These are phyloP conservation scores for western clawed frog (Xenopus tropicalis) DNA, from an alignment of 2,113 vertebrate species.

Conservation along the genomic window UCB_Xtro_10.0 CM004448.2:77997501-77998000, in stretches of 20 bases:
- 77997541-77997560: slow-evolving; percentile 53
- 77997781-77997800: slow-evolving; percentile 25
- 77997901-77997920: slow-evolving; percentile 47
- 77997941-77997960: too few species aligned
- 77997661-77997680: slow-evolving; percentile 21
- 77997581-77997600: slow-evolving; percentile 46
- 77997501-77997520: slow-evolving; percentile 39
- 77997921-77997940: too few species aligned
- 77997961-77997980: too few species aligned
- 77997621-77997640: slow-evolving; percentile 54
- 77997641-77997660: slow-evolving; percentile 58
- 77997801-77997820: slow-evolving; percentile 40
- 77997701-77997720: slow-evolving; percentile 32
- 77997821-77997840: background rate
- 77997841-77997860: slow-evolving; percentile 25
- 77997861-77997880: slow-evolving; percentile 14
- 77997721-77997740: slow-evolving; percentile 15
- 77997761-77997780: slow-evolving; percentile 31
- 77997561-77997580: slow-evolving; percentile 52
- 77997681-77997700: background rate
- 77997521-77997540: slow-evolving; percentile 55
- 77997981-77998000: too few species aligned
- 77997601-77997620: slow-evolving; percentile 58
- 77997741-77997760: slow-evolving; percentile 20
- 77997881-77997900: slow-evolving; percentile 5